Evolutionary conservation across 2,888 invertebrate genomes (phyloP), one percentile per base, ranked within the genome.

Genomic region (Deilephila porcellus): DNA sequence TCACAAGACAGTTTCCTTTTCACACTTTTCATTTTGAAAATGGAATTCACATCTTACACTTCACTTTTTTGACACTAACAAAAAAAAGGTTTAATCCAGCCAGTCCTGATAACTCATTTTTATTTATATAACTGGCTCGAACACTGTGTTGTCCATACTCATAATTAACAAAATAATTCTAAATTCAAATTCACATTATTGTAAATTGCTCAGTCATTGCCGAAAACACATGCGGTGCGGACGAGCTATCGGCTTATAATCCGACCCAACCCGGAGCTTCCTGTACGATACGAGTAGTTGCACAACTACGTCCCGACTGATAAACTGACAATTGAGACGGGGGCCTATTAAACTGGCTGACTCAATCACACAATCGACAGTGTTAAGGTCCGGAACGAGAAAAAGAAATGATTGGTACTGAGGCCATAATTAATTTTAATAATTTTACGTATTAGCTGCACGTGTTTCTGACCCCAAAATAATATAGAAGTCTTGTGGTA

Each of bases 291-390:
- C 78, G 84, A 82, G 84, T 93, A 63, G 88, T 93, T 92, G 90
- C 91, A 88, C 93, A 93, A 91, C 67, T 45, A 81, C 74, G 74
- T 77, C 78, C 80, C 76, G 53, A 78, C 88, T 86, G 92, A 93
- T 92, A 91, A 90, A 83, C 82, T 52, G 77, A 80, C 88, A 93
- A 94, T 94, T 94, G 93, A 88, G 88, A 78, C 77, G 79, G 80
- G 77, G 78, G 83, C 81, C 88, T 87, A 90, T 90, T 91, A 88
- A 86, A 88, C 80, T 81, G 84, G 83, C 81, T 81, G 84, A 83
- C 81, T 91, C 88, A 90, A 91, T 91, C 92, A 90, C 83, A 76
- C 82, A 81, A 88, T 93, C 91, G 93, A 91, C 92, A 91, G 45
- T 52, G 67, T 25, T 67, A 45, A 64, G 37, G 45, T 45, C 37